A percentile compares a stretch with the other conserved stretches of the same genome.
phyloP scores from a whole-genome alignment of 2,797 vertebrate genomes.

The Trachops cirrhosus region DNA sequence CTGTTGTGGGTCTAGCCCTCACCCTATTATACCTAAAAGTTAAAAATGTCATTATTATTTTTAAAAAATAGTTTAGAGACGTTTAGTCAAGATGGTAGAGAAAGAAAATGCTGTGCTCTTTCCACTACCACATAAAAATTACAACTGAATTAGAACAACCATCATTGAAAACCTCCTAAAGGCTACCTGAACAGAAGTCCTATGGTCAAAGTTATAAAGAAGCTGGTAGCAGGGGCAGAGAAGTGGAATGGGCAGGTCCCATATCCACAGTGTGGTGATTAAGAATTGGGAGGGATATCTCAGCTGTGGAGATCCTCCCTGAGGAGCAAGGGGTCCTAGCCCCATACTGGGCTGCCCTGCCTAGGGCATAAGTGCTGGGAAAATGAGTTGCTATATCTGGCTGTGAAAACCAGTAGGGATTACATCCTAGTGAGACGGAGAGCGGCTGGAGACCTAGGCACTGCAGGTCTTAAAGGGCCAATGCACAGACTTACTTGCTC shows the following conservation, averaged over 20 bases:
- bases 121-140: background rate
- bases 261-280: too few relatives aligned
- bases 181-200: background rate
- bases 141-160: background rate
- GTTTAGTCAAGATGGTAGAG: background rate
- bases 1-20: background rate
- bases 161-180: background rate
- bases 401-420: background rate
- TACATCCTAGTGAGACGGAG: background rate
- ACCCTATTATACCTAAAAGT: background rate
- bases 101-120: background rate
- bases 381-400: background rate
- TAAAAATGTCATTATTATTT: constrained; percentile 17
- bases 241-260: background rate
- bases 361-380: background rate
- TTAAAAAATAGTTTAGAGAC: background rate
- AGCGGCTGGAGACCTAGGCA: background rate
- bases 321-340: background rate
- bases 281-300: background rate
- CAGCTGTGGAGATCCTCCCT: background rate
- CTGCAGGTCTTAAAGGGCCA: background rate
- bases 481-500: background rate
- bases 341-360: background rate
- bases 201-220: background rate
- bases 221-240: background rate